Percentiles rank a stretch among this genome's conserved stretches.
These are phyloP conservation scores for Phocides pigmalion DNA, from an alignment of 1,140 invertebrate species.

Conservation along the genomic window DNA sequence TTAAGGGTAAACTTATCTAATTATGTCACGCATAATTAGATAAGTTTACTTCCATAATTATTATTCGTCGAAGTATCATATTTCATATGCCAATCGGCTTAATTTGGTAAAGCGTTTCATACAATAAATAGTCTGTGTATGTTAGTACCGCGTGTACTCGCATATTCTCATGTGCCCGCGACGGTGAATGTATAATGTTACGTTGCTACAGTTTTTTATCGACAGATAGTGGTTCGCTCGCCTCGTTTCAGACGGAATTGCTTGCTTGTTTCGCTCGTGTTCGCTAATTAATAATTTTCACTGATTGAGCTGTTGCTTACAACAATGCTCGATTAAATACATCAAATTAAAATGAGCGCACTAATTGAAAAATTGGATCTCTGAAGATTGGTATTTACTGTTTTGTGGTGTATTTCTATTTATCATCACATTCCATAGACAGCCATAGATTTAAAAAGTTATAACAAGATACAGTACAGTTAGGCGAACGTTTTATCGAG, in stretches of 20 bases:
- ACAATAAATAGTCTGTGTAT: background rate
- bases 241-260: constrained; percentile 52
- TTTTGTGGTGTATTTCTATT: background rate
- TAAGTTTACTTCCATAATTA: no score
- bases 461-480: no score
- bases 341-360: constrained; percentile 23
- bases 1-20: no score
- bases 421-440: no score
- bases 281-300: constrained; percentile 64
- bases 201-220: constrained; percentile 49
- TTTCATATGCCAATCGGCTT: no score
- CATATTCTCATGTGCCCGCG: constrained; percentile 30
- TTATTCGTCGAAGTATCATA: no score
- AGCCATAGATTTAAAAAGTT: no score
- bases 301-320: constrained; percentile 53
- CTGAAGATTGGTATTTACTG: background rate
- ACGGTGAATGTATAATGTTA: constrained; percentile 45
- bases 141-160: background rate
- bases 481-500: no score
- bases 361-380: constrained; percentile 31
- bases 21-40: no score
- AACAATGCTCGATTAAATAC: constrained; percentile 34
- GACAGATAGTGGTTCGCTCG: constrained; percentile 43
- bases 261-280: constrained; percentile 56
- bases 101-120: background rate